Evolutionary conservation across 2,888 invertebrate genomes (phyloP).

Genomic region (Bursaphelenchus okinawaensis): DNA sequence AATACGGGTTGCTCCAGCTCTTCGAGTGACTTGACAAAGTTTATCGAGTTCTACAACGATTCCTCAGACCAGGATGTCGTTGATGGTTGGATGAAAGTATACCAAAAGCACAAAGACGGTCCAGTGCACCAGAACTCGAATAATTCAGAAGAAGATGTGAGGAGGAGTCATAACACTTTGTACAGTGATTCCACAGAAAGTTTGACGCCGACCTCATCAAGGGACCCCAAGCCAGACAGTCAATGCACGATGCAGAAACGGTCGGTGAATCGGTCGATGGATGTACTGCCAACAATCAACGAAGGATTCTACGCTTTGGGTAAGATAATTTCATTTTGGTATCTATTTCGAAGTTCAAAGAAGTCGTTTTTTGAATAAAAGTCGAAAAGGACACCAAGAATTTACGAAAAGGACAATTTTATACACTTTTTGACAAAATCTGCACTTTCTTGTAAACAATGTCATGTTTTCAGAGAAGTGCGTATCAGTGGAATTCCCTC

Average conservation of each 20-base stretch:
- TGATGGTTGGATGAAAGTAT: conserved; percentile 30
- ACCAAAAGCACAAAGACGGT: conserved; percentile 24
- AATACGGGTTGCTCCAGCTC: conserved; percentile 32
- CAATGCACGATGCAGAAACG: conserved; percentile 14
- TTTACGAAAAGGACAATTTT: neutral
- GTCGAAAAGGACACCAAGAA: neutral
- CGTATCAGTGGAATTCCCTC: conserved; percentile 28
- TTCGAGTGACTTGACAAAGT: conserved; percentile 29
- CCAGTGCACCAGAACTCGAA: conserved; percentile 10
- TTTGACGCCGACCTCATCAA: neutral
- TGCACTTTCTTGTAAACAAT: too few relatives aligned
- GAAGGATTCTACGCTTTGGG: conserved; percentile 26
- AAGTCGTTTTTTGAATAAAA: neutral
- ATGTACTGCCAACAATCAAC: conserved; percentile 18
- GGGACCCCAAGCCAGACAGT: neutral
- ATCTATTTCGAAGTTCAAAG: too few relatives aligned
- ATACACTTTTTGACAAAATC: too few relatives aligned
- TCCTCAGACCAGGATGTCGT: conserved; percentile 20
- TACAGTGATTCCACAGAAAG: conserved; percentile 18
- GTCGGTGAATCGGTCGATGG: conserved; percentile 30
- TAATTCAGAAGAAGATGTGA: neutral
- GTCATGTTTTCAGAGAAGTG: conserved; percentile 30
- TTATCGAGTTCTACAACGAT: conserved; percentile 33
- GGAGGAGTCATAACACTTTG: conserved; percentile 2
- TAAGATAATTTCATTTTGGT: conserved; percentile 12